These are phyloP conservation scores for Prosopocoilus inquinatus DNA, from an alignment of 2,888 invertebrate species.

Conservation along the genomic window DNA sequence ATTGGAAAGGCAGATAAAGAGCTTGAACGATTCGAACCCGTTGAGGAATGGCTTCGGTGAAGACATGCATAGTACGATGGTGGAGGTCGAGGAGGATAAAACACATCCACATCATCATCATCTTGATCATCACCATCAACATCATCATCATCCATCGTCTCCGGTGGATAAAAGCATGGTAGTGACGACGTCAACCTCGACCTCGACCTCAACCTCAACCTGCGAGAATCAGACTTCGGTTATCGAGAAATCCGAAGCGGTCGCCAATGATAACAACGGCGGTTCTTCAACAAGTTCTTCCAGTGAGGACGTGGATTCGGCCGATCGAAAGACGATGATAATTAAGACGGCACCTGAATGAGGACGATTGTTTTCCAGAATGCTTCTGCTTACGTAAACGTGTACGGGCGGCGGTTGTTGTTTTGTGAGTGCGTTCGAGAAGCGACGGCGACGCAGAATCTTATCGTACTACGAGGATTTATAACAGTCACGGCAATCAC, in stretches of 20 bases:
- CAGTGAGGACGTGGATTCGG: conserved; percentile 7
- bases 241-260: conserved; percentile 7
- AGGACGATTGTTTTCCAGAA: conserved; percentile 5
- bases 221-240: conserved; percentile 11
- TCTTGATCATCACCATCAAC: no score
- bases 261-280: conserved; percentile 6
- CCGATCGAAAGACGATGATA: conserved; percentile 17
- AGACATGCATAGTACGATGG: conserved; percentile 3
- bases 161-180: conserved; percentile 6
- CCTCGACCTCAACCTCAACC: no score
- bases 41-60: conserved; percentile 10
- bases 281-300: conserved; percentile 9
- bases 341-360: conserved; percentile 29
- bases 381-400: not conserved
- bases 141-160: no score
- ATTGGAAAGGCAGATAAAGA: conserved; percentile 32
- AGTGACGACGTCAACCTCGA: conserved; percentile 13
- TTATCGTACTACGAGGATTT: not conserved
- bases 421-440: not conserved
- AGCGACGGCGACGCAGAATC: conserved; percentile 8
- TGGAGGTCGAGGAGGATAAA: conserved; percentile 7
- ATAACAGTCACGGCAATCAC: no score
- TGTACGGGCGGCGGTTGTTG: not conserved
- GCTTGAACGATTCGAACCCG: conserved; percentile 1
- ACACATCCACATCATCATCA: no score